These are phyloP conservation scores for Phalacrocorax pelagicus DNA, from an alignment of 2,113 vertebrate genomes.

Conservation along the genomic window DNA sequence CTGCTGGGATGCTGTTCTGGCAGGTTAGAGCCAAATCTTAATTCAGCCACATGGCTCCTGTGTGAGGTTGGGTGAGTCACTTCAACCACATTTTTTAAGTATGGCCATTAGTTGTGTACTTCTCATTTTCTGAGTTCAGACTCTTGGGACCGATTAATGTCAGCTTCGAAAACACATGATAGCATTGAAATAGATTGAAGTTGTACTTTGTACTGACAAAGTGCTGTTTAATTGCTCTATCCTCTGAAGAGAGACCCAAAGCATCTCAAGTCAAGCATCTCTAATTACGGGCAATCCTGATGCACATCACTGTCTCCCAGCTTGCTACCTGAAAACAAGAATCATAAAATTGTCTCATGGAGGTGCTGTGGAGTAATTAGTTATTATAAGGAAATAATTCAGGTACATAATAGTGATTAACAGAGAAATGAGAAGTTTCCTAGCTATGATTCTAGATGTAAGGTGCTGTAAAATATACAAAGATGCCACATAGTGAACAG, in stretches of 20 bases:
- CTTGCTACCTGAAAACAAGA: not conserved
- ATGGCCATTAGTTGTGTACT: slow-evolving; percentile 36
- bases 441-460: not conserved
- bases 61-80: not conserved
- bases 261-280: slow-evolving; percentile 38
- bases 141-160: slow-evolving; percentile 43
- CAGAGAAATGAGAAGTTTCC: not conserved
- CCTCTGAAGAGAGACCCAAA: slow-evolving; percentile 50
- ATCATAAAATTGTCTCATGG: not conserved
- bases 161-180: slow-evolving; percentile 57
- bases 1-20: not conserved
- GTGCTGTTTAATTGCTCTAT: slow-evolving; percentile 59
- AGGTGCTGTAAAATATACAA: not conserved
- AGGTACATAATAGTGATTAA: not conserved
- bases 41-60: not conserved
- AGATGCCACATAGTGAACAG: not conserved
- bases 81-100: not conserved
- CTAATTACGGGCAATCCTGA: slow-evolving; percentile 9
- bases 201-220: slow-evolving; percentile 60
- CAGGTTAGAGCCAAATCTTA: not conserved
- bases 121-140: slow-evolving; percentile 41
- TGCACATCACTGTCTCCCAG: not conserved
- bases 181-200: slow-evolving; percentile 55
- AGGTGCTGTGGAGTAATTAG: not conserved
- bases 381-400: not conserved